Evolutionary conservation across 2,113 vertebrate genomes (phyloP), one percentile per base, ranked within the genome.

Genomic region (Rhinopomastus cyanomelas): DNA sequence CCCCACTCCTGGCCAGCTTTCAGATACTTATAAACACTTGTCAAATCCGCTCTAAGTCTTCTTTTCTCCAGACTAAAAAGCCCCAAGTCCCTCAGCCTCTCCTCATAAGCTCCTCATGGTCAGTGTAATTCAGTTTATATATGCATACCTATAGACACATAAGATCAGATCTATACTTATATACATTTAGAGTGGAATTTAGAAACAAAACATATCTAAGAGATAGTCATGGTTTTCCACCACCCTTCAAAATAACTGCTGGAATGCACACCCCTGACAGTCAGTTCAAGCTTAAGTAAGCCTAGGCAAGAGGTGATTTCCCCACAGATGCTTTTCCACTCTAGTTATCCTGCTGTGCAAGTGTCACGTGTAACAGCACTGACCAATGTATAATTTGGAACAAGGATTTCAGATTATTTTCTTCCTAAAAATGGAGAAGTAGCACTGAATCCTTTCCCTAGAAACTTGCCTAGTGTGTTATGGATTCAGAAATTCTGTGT

Each of bases 251-350:
- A 61, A 32, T 56, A 65, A 49, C 14, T 57, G 8, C 21, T 25
- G 8, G 39, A 55, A 87, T 22, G 12, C 26, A 68, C 8, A 68
- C 11, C 8, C 34, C 4, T 75, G 66, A 22, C n/a, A 42, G 16
- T 44, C 19, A 39, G 5, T 46, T 80, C 57, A 85, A 36, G 15
- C 9, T 72, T 74, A 67, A 61, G 53, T 75, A 44, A 26, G 30
- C 48, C 44, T 44, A 27, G 9, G 14, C n/a, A 84, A 66, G 73
- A 75, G 5, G 16, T 51, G 10, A 75, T 29, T 80, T 92, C 46
- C 11, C 20, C 12, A 16, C 6, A 21, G 3, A n/a, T 0, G 1
- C 0, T 69, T 75, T 81, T 72, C 39, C 51, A 42, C 75, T 56
- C 14, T 30, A 57, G 56, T 75, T 79, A 21, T 52, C 16, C 11